These are phyloP conservation scores for Neofelis nebulosa DNA, from an alignment of 2,113 vertebrate species.

Conservation along the genomic window DNA sequence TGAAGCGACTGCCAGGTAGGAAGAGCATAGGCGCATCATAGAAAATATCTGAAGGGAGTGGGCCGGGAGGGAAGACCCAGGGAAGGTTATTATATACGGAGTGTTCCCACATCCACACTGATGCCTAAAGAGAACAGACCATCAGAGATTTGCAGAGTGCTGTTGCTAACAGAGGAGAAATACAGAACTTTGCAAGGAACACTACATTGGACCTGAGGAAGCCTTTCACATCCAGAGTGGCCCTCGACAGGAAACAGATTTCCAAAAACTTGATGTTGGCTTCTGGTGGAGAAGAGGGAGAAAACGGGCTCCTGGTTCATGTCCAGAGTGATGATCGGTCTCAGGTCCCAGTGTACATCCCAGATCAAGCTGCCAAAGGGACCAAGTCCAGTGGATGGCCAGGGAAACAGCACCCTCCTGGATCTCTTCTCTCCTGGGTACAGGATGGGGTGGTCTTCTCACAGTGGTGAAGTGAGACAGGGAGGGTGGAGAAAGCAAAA, in stretches of 20 bases:
- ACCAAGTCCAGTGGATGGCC: constrained; percentile 40
- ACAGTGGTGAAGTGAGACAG: constrained; percentile 51
- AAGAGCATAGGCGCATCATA: neutral
- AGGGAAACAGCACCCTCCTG: neutral
- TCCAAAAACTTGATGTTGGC: constrained; percentile 28
- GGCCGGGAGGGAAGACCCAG: neutral
- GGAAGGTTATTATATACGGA: neutral
- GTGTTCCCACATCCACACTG: neutral
- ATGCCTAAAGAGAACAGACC: neutral
- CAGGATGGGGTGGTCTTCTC: constrained; percentile 42
- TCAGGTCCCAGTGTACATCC: constrained; percentile 20
- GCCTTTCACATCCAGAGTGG: neutral
- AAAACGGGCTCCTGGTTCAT: neutral
- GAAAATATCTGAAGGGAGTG: neutral
- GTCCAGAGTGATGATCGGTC: constrained; percentile 52
- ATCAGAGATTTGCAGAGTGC: neutral
- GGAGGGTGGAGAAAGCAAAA: constrained; percentile 60
- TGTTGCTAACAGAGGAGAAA: neutral
- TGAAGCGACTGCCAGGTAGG: neutral
- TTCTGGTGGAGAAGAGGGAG: constrained; percentile 43
- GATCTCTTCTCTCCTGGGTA: constrained; percentile 38
- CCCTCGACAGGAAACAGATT: neutral
- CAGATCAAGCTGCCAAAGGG: constrained; percentile 50
- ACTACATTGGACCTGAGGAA: neutral
- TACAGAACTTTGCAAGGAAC: neutral